Conservation (phyloP, 2,888 invertebrate genomes). For the Drosophila tripunctata region DNA sequence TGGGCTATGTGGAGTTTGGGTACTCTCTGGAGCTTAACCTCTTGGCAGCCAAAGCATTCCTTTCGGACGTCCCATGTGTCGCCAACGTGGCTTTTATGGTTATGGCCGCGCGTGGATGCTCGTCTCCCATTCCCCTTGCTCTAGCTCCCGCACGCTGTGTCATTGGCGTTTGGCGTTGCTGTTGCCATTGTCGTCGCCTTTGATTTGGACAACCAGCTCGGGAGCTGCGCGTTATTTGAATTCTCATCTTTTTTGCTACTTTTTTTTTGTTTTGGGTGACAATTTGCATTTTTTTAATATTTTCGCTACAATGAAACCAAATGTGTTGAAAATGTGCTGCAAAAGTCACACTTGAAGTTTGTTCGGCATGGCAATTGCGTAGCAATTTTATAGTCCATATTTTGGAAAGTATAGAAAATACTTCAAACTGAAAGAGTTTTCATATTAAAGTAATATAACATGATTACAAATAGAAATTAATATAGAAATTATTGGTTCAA, state of each 20-base stretch:
- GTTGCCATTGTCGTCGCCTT: constrained; percentile 48
- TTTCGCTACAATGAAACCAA: constrained; percentile 41
- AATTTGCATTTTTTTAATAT: constrained; percentile 63
- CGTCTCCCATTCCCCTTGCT: background rate
- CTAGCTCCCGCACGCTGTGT: constrained; percentile 9
- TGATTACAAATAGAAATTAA: background rate
- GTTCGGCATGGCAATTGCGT: background rate
- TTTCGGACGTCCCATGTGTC: constrained; percentile 70
- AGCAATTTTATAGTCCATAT: constrained; percentile 1
- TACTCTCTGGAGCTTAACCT: constrained; percentile 76
- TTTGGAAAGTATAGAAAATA: background rate
- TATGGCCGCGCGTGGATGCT: constrained; percentile 62
- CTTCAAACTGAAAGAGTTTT: background rate
- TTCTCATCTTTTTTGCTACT: constrained; percentile 30
- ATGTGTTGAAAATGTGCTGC: constrained; percentile 42
- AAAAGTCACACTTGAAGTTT: constrained; percentile 18
- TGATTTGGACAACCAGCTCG: constrained; percentile 57
- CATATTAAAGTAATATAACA: background rate
- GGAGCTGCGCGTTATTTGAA: constrained; percentile 61
- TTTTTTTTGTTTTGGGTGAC: constrained; percentile 39
- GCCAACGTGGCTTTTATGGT: constrained; percentile 77
- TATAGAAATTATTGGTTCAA: no score
- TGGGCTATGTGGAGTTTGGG: constrained; percentile 67
- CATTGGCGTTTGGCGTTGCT: constrained; percentile 33
- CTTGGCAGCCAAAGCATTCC: constrained; percentile 62